Evolutionary conservation across 2,888 invertebrate species (phyloP).

Genomic region (Cepaea hortensis): DNA sequence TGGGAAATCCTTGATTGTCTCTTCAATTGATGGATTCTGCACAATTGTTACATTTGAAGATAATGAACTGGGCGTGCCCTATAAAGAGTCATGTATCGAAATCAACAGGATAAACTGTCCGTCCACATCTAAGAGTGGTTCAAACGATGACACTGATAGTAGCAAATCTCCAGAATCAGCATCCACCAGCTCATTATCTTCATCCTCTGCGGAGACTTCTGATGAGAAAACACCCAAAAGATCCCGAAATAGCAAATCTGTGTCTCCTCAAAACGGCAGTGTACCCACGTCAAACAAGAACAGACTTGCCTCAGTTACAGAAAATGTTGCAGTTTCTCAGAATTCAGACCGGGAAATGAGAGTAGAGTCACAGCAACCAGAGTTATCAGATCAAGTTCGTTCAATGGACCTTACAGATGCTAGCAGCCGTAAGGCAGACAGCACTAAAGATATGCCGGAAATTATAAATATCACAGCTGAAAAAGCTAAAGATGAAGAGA

Average conservation of each 20-base stretch:
- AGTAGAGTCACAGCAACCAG: not conserved
- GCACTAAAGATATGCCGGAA: not conserved
- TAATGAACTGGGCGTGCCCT: slow-evolving; percentile 84
- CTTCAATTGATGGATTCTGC: slow-evolving; percentile 93
- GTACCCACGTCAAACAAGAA: not conserved
- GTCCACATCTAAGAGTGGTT: slow-evolving; percentile 16
- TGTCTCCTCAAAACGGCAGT: not conserved
- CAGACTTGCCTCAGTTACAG: not conserved
- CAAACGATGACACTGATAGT: not conserved
- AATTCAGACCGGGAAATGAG: not conserved
- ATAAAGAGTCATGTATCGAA: slow-evolving; percentile 63
- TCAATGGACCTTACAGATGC: not conserved
- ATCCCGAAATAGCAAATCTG: not conserved
- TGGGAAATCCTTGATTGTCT: slow-evolving; percentile 85
- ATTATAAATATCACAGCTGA: not conserved
- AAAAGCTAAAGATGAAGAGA: not conserved
- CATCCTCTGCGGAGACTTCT: not conserved
- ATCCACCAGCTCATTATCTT: not conserved
- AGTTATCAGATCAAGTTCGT: not conserved
- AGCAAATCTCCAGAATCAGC: not conserved
- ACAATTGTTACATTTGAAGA: slow-evolving; percentile 87
- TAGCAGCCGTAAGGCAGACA: not conserved
- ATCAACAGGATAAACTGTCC: slow-evolving; percentile 22
- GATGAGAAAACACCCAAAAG: slow-evolving; percentile 10
- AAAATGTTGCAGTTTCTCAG: not conserved